These are phyloP conservation scores for Procambarus clarkii DNA, from an alignment of 1,140 invertebrate species.

Conservation along the genomic window DNA sequence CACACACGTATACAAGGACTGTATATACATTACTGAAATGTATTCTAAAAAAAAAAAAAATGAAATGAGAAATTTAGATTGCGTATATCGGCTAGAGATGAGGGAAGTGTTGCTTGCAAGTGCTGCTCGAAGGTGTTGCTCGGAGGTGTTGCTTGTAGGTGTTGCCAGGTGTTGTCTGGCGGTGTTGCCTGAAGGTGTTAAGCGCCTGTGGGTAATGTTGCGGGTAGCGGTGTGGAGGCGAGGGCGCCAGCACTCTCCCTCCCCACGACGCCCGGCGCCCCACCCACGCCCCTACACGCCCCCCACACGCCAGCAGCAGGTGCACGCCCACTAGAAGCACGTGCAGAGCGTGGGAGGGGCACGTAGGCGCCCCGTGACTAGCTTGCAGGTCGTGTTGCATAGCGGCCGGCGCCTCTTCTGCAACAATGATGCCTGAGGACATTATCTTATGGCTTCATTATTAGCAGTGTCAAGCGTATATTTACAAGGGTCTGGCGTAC, in stretches of 20 bases:
- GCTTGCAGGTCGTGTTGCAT: slow-evolving; percentile 37
- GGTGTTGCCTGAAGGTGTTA: background rate
- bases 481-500: background rate
- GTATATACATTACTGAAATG: background rate
- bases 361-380: background rate
- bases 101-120: too few species aligned
- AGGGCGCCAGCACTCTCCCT: background rate
- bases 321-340: background rate
- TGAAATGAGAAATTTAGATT: too few species aligned
- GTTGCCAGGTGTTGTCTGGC: too few species aligned
- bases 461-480: too few species aligned
- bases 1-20: background rate
- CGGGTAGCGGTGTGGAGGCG: background rate
- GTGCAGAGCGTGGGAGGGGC: background rate
- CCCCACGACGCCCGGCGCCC: background rate
- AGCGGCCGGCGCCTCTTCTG: slow-evolving; percentile 39
- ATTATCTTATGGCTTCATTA: background rate
- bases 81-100: background rate
- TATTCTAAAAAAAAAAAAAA: too few species aligned
- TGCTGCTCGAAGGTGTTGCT: too few species aligned
- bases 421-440: background rate
- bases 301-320: too few species aligned
- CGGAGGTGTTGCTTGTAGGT: too few species aligned
- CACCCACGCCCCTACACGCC: background rate
- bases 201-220: background rate